These are phyloP conservation scores for Phalacrocorax carbo DNA, from an alignment of 2,113 vertebrate genomes.

Conservation along the genomic window DNA sequence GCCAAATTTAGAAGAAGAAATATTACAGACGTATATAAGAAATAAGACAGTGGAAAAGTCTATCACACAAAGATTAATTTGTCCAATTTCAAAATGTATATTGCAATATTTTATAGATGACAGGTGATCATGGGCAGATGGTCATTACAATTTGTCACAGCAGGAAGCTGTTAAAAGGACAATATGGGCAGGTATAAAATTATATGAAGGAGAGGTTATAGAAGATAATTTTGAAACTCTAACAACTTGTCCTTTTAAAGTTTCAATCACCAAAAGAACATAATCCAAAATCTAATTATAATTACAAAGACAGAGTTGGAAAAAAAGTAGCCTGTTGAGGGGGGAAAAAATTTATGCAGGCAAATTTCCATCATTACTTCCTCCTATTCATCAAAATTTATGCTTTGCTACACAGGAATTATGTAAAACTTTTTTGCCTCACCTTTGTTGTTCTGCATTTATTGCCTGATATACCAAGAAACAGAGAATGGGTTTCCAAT, in stretches of 20 bases:
- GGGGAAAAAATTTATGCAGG: background rate
- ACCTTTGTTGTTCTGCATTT: background rate
- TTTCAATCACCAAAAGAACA: slow-evolving; percentile 1
- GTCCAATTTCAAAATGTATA: slow-evolving; percentile 62
- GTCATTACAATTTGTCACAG: slow-evolving; percentile 62
- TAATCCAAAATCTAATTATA: background rate
- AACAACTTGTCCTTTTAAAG: slow-evolving; percentile 31
- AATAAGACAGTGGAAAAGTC: slow-evolving; percentile 34
- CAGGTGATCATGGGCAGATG: slow-evolving; percentile 61
- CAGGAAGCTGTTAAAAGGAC: slow-evolving; percentile 60
- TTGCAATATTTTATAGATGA: slow-evolving; percentile 61
- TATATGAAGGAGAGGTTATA: slow-evolving; percentile 21
- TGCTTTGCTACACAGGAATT: background rate
- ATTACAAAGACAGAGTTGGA: background rate
- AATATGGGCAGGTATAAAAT: slow-evolving; percentile 41
- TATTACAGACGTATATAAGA: slow-evolving; percentile 24
- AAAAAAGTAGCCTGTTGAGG: background rate
- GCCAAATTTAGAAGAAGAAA: slow-evolving; percentile 42
- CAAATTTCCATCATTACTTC: background rate
- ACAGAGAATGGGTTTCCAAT: background rate
- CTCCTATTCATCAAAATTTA: background rate
- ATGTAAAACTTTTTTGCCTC: background rate
- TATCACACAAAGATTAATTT: slow-evolving; percentile 56
- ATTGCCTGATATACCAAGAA: background rate
- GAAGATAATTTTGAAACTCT: slow-evolving; percentile 37